These are phyloP conservation scores for Schlechtendalia chinensis DNA, from an alignment of 1,140 invertebrate species.

Conservation along the genomic window DNA sequence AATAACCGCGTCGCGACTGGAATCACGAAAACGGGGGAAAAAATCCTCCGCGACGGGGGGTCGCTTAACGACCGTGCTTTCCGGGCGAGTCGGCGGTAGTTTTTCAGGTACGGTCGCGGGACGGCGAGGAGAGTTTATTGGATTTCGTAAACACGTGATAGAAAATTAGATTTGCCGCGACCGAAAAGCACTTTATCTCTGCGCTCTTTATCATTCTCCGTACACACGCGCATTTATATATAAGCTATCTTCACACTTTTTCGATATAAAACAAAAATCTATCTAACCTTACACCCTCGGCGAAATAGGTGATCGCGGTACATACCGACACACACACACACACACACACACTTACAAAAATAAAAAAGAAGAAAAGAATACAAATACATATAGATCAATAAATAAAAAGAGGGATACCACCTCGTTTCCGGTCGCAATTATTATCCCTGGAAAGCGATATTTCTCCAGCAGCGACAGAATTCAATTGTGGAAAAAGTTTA, in stretches of 20 bases:
- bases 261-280: constrained; percentile 41
- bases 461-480: constrained; percentile 42
- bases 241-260: neutral
- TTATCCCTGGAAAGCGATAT: constrained; percentile 41
- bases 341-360: too few relatives aligned
- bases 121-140: constrained; percentile 21
- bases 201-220: constrained; percentile 39
- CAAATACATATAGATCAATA: neutral
- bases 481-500: constrained; percentile 41
- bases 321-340: too few relatives aligned
- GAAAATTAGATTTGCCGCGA: constrained; percentile 47
- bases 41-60: constrained; percentile 15
- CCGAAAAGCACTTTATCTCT: constrained; percentile 46
- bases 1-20: constrained; percentile 34
- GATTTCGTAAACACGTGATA: constrained; percentile 49
- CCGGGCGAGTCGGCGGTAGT: constrained; percentile 5
- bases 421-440: constrained; percentile 46
- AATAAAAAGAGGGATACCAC: constrained; percentile 36
- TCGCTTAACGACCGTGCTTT: constrained; percentile 10
- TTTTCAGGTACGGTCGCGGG: neutral
- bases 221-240: too few relatives aligned
- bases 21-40: constrained; percentile 27
- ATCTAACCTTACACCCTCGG: constrained; percentile 40
- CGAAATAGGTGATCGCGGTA: neutral
- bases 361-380: neutral